phyloP scores from a whole-genome alignment of 2,888 invertebrate species.

The Temnothorax rugatulus region DNA sequence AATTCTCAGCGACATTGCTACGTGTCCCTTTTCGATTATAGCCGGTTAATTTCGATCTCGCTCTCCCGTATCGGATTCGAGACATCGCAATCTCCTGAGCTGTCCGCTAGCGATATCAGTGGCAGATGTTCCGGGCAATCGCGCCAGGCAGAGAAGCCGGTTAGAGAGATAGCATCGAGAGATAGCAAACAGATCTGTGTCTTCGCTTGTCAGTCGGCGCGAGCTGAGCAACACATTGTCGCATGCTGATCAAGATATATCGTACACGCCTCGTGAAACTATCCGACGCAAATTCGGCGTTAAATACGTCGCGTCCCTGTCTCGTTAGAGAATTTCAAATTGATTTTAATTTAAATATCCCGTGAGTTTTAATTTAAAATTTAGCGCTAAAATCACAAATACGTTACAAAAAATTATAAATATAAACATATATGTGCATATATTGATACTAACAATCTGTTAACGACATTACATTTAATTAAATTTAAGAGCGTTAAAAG shows the following conservation, averaged over 20 bases:
- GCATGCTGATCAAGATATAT: conserved; percentile 46
- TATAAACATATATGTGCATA: neutral
- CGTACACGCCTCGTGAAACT: conserved; percentile 26
- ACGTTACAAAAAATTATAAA: neutral
- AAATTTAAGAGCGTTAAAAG: neutral
- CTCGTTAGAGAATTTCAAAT: neutral
- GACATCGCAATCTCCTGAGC: conserved; percentile 57
- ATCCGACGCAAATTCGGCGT: conserved; percentile 12
- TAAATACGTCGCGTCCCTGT: neutral
- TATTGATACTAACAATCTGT: neutral
- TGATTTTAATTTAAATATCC: neutral
- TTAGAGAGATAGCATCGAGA: conserved; percentile 47
- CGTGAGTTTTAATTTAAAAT: neutral
- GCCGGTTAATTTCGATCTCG: conserved; percentile 39
- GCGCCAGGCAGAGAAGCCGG: conserved; percentile 39
- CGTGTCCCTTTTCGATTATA: conserved; percentile 46
- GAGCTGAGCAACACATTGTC: conserved; percentile 46
- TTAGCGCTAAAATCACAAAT: neutral
- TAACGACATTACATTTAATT: neutral
- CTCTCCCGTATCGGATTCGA: conserved; percentile 43
- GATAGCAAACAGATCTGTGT: conserved; percentile 53
- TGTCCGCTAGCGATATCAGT: conserved; percentile 55
- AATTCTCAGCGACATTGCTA: neutral
- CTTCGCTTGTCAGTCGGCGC: conserved; percentile 49
- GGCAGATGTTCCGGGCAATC: conserved; percentile 53